Conservation (phyloP, 30 jellyfish, hydroid and myxozoan species). For the Pelagia noctiluca region DNA sequence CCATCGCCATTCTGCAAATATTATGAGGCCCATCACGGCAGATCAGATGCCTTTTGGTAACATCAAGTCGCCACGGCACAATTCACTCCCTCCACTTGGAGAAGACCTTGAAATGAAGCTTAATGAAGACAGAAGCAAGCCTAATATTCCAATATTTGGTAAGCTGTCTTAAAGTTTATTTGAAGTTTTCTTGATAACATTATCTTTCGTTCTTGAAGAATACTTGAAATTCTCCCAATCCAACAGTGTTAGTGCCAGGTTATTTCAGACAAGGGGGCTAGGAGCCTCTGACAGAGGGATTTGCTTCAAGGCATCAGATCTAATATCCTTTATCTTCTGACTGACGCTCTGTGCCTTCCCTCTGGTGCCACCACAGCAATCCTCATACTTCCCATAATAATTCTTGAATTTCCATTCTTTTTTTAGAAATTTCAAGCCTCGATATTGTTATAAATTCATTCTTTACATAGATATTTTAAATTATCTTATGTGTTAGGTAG, state of each 20-base stretch:
- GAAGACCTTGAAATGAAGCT: conserved; percentile 30
- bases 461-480: not conserved
- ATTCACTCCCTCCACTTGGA: conserved; percentile 47
- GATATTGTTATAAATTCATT: no score
- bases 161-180: not conserved
- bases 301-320: no score
- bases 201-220: not conserved
- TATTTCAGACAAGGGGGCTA: not conserved
- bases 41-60: conserved; percentile 63
- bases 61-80: conserved; percentile 52
- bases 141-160: conserved; percentile 72
- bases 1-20: conserved; percentile 41
- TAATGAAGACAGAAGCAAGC: conserved; percentile 57
- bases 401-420: not conserved
- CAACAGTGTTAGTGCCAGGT: not conserved
- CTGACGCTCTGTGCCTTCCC: no score
- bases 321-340: no score
- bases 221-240: not conserved
- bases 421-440: not conserved
- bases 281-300: not conserved
- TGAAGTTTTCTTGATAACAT: not conserved
- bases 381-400: not conserved
- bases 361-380: no score
- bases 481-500: conserved; percentile 24
- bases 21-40: conserved; percentile 72